Evolutionary conservation across 2,888 invertebrate genomes (phyloP).

Genomic region (Theristus sp.): DNA sequence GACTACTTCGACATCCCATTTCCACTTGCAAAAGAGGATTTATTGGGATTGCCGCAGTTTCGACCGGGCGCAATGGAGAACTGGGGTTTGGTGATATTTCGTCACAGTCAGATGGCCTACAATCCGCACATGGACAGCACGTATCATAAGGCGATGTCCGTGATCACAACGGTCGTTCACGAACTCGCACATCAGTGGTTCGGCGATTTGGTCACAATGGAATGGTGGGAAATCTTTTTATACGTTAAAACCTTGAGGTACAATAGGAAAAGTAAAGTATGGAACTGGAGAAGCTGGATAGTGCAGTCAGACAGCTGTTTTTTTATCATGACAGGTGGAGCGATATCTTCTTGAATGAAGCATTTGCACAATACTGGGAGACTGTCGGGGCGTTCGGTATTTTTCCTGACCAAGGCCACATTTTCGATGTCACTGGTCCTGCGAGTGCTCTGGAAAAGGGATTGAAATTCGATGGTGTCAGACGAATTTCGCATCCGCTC

Average conservation of each 20-base stretch:
- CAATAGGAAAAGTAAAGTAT: no score
- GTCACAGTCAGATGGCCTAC: neutral
- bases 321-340: no score
- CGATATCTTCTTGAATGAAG: neutral
- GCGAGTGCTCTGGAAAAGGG: neutral
- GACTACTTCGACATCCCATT: neutral
- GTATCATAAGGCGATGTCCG: neutral
- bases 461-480: neutral
- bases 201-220: neutral
- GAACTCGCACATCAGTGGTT: constrained; percentile 1
- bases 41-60: neutral
- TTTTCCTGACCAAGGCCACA: neutral
- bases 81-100: neutral
- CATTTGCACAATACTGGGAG: neutral
- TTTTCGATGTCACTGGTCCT: neutral
- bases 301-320: no score
- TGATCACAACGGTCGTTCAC: neutral
- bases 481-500: neutral
- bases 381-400: neutral
- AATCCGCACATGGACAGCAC: neutral
- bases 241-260: no score
- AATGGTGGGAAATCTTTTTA: no score
- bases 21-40: neutral
- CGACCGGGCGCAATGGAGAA: neutral
- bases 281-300: no score